These are phyloP conservation scores for Tarsius wallacei DNA, from an alignment of 2,797 vertebrate genomes.

Conservation along the genomic window DNA sequence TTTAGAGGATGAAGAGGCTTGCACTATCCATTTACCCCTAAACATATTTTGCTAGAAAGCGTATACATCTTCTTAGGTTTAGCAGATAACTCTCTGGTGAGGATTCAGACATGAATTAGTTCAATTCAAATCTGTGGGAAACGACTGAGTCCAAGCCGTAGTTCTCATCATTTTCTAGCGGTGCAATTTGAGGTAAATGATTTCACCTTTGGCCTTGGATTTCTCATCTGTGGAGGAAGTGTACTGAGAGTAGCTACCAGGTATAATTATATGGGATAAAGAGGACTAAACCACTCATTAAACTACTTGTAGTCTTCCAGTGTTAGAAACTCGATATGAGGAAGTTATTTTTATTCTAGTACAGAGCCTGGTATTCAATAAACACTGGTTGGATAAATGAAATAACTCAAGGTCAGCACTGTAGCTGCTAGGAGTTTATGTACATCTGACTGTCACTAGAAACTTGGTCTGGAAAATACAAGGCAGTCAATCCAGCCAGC, in stretches of 20 bases:
- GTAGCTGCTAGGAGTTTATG: background rate
- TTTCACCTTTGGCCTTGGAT: background rate
- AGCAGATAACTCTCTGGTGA: background rate
- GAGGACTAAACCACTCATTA: background rate
- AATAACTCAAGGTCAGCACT: background rate
- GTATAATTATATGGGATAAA: background rate
- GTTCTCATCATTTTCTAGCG: background rate
- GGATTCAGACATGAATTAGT: background rate
- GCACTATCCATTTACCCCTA: background rate
- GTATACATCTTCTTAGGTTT: background rate
- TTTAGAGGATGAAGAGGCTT: background rate
- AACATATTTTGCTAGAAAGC: background rate
- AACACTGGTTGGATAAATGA: background rate
- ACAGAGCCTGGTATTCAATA: background rate
- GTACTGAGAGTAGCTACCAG: background rate
- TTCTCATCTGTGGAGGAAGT: background rate
- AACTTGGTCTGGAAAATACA: background rate
- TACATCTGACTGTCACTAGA: background rate
- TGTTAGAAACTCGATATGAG: background rate
- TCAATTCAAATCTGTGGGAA: background rate
- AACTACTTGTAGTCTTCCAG: background rate
- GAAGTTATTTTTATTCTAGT: background rate
- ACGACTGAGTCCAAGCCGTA: background rate
- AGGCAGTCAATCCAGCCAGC: background rate
- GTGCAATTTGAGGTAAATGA: background rate